These are phyloP conservation scores for Paratilapia polleni DNA, from an alignment of 2,113 vertebrate genomes.

Conservation along the genomic window DNA sequence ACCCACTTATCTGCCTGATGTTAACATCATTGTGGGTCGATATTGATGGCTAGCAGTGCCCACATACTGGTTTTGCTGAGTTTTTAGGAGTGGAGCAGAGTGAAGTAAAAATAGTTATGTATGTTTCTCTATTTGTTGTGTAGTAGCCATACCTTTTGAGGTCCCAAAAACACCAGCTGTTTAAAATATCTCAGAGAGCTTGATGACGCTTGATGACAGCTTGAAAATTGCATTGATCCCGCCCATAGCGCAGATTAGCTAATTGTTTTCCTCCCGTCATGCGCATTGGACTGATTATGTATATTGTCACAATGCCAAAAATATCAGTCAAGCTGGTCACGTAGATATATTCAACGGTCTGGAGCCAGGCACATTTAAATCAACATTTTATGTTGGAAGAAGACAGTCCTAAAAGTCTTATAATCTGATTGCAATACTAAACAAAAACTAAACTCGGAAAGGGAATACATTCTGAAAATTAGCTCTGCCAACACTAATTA, in stretches of 20 bases:
- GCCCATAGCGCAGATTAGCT: background rate
- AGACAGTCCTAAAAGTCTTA: background rate
- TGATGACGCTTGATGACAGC: background rate
- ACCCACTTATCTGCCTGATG: background rate
- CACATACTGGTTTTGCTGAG: background rate
- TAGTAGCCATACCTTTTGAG: background rate
- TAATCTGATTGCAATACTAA: conserved; percentile 5
- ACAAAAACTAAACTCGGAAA: conserved; percentile 23
- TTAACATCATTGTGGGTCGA: background rate
- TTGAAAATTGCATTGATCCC: background rate
- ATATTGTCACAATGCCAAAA: conserved; percentile 4
- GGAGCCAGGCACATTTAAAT: too few relatives aligned
- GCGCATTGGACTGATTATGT: background rate
- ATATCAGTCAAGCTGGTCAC: background rate
- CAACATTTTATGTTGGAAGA: background rate
- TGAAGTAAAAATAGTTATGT: background rate
- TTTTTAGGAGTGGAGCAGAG: background rate
- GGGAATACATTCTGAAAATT: conserved; percentile 21
- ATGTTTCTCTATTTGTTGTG: background rate
- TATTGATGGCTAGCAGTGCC: background rate
- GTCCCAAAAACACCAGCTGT: background rate
- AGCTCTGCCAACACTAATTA: conserved; percentile 58
- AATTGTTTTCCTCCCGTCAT: background rate
- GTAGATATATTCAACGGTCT: too few relatives aligned
- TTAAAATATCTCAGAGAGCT: background rate